A percentile compares a stretch with the other conserved stretches of the same genome.
phyloP scores from a whole-genome alignment of 2,113 vertebrate species.

The Equus przewalskii region DNA sequence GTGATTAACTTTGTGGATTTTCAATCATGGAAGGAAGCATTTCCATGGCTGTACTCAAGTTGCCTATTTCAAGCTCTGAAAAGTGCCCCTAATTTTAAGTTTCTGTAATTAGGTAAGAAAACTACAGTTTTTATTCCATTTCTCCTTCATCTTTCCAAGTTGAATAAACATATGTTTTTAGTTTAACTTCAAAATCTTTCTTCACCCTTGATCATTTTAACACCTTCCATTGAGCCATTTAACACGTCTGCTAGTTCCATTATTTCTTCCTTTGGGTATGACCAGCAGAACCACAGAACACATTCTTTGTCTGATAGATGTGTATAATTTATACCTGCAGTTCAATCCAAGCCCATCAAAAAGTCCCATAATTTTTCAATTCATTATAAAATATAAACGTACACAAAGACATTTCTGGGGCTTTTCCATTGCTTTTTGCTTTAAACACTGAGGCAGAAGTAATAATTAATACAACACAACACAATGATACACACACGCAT shows the following conservation, averaged over 20 bases:
- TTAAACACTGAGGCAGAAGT: constrained; percentile 25
- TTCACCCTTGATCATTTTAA: constrained; percentile 31
- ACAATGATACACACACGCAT: background rate
- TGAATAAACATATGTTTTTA: constrained; percentile 58
- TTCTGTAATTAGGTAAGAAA: constrained; percentile 56
- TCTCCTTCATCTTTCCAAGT: constrained; percentile 17
- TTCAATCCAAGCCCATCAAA: constrained; percentile 31
- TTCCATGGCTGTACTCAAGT: background rate
- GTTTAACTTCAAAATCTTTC: constrained; percentile 53
- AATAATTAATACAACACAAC: background rate
- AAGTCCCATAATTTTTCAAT: constrained; percentile 16
- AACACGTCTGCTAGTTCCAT: background rate
- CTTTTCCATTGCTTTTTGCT: constrained; percentile 36
- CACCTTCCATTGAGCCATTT: background rate
- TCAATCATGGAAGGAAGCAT: background rate
- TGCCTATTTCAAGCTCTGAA: constrained; percentile 27
- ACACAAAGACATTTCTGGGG: background rate
- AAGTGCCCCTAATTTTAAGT: constrained; percentile 28
- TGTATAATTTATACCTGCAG: background rate
- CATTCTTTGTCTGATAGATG: background rate
- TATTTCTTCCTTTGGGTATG: constrained; percentile 50
- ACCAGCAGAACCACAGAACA: constrained; percentile 47
- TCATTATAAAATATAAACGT: constrained; percentile 52
- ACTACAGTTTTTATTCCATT: constrained; percentile 26
- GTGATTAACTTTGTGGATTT: constrained; percentile 25